Base-by-base conservation (phyloP, 2,888 invertebrate genomes). In the Mimumesa dahlbomi region DNA sequence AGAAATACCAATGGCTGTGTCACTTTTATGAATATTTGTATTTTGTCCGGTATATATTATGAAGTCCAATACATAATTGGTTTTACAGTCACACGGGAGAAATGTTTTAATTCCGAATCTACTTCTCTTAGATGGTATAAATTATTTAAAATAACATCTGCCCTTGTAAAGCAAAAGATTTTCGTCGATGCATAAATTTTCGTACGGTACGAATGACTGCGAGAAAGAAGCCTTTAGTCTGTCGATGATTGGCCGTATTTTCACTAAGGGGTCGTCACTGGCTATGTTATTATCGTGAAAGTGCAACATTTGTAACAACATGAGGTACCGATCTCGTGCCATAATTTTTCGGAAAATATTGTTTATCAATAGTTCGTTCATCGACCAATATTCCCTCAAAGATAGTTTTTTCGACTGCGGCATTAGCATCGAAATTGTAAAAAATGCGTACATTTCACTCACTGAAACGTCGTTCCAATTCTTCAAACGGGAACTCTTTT, bases 391-490 rank as follows among this genome's bases (percentile, higher is more conserved):
- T 19, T 64, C 52, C 0, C 14, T 64, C 56, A 52, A 49, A n/a
- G 52, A 19, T 0, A 57, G 49, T 64, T 57, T 57, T 52, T 63
- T 63, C 54, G 45, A 18, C 36, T 48, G 63, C 14, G 63, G 42
- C 48, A 63, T 63, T 54, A 63, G 36, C 54, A 63, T 63, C 40
- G 48, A 45, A 52, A 63, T 56, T 14, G 38, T 22, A 40, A 63
- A 48, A 54, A 63, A 63, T 54, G 0, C 40, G 42, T 48, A 63
- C 63, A 54, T 54, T 48, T 63, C 54, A 42, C 2, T 9, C 14
- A 54, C 52, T 62, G 62, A 53, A 52, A 40, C 36, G 31, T 53
- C 53, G 34, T 56, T 50, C 63, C 56, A 56, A 56, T 42, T 34
- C 29, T 11, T 34, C 54, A 64, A 54, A 49, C 49, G 50, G 50